These are phyloP conservation scores for Catharus fuscescens DNA, from an alignment of 2,113 vertebrate genomes.

Conservation along the genomic window DNA sequence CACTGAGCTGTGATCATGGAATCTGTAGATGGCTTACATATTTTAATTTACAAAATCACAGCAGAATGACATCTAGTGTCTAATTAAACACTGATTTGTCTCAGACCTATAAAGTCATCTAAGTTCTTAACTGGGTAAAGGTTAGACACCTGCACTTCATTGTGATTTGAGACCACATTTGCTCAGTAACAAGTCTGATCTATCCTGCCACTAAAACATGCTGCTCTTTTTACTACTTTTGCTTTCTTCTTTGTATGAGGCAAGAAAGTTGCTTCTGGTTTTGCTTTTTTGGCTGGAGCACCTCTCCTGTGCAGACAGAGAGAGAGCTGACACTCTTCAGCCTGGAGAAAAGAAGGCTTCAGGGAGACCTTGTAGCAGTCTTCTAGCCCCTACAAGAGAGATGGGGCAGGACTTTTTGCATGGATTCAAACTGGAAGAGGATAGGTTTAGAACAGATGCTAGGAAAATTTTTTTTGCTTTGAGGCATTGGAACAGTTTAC, in stretches of 20 bases:
- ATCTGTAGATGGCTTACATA: accelerated
- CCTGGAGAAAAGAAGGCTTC: neutral
- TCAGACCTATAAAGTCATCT: neutral
- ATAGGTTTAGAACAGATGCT: neutral
- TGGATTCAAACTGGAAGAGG: neutral
- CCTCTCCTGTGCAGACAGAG: neutral
- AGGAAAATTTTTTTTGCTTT: neutral
- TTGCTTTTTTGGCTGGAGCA: neutral
- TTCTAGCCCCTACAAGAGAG: neutral
- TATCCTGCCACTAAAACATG: neutral
- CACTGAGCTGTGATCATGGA: neutral
- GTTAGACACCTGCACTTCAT: neutral
- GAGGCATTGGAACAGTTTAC: neutral
- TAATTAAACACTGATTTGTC: neutral
- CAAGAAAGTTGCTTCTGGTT: neutral
- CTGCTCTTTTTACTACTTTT: neutral
- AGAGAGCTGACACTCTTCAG: neutral
- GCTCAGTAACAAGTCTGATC: neutral
- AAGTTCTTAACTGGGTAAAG: neutral
- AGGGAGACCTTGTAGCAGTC: neutral
- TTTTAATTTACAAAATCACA: neutral
- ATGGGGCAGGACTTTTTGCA: neutral
- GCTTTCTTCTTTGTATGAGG: neutral
- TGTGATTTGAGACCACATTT: neutral
- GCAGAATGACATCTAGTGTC: neutral